Percentiles rank a stretch among this genome's conserved stretches.
Conservation (phyloP, 2,113 vertebrate genomes). For the Gymnogyps californianus region DNA sequence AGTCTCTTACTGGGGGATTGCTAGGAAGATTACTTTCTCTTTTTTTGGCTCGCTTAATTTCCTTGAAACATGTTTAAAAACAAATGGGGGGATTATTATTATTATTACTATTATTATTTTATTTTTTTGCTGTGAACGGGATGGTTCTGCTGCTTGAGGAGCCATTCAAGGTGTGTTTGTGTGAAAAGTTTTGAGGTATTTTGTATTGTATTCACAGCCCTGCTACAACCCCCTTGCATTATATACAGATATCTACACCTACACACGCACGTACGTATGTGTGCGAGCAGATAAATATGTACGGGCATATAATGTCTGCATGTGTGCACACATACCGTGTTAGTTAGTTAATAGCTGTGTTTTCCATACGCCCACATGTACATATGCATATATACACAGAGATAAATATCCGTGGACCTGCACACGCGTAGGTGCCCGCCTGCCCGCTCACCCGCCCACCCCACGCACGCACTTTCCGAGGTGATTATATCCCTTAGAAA, state of each 20-base stretch:
- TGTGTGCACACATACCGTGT: accelerated
- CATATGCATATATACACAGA: neutral
- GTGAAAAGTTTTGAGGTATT: constrained; percentile 31
- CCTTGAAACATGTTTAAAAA: neutral
- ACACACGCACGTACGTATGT: neutral
- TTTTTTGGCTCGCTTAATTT: neutral
- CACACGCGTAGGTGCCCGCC: neutral
- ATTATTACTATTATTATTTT: no score
- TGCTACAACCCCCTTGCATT: neutral
- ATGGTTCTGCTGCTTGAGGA: neutral
- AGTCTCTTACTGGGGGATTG: neutral
- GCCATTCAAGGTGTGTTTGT: neutral
- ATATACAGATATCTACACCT: neutral
- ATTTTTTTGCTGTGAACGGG: neutral
- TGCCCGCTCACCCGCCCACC: no score
- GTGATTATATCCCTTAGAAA: neutral
- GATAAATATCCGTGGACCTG: neutral
- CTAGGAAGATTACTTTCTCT: neutral
- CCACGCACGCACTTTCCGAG: neutral
- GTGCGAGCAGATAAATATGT: neutral
- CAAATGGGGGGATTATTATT: neutral
- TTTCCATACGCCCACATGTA: accelerated
- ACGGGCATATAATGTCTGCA: accelerated
- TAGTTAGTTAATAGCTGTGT: neutral
- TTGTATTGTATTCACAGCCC: neutral